A percentile compares a stretch with the other conserved stretches of the same genome.
These are phyloP conservation scores for Onthophagus taurus DNA, from an alignment of 1,140 invertebrate genomes.

Conservation along the genomic window DNA sequence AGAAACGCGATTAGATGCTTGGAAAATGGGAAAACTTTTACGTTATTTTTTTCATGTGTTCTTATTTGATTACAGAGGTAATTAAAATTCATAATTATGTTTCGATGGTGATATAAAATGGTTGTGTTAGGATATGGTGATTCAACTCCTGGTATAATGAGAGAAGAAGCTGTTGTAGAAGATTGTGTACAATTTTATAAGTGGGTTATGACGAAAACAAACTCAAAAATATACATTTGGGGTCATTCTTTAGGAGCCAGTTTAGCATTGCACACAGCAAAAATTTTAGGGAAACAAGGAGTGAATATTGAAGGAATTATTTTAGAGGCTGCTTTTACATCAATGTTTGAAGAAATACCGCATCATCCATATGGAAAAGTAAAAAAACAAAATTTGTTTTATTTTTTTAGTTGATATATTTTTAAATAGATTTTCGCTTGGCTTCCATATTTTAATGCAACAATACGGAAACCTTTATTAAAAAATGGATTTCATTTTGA, in stretches of 20 bases:
- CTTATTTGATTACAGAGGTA: constrained; percentile 83
- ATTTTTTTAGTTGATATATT: background rate
- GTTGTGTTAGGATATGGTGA: constrained; percentile 30
- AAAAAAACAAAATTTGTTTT: constrained; percentile 10
- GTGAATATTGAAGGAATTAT: constrained; percentile 23
- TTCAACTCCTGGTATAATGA: constrained; percentile 24
- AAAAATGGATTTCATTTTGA: constrained; percentile 34
- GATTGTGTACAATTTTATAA: constrained; percentile 30
- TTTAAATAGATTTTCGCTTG: constrained; percentile 25
- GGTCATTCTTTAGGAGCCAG: constrained; percentile 32
- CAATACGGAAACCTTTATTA: constrained; percentile 58
- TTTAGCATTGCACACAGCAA: constrained; percentile 22
- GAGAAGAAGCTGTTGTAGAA: constrained; percentile 27
- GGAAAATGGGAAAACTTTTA: constrained; percentile 21
- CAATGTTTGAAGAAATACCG: constrained; percentile 28
- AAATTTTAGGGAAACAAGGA: constrained; percentile 16
- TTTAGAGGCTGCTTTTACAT: constrained; percentile 32
- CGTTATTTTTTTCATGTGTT: constrained; percentile 60
- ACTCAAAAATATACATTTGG: constrained; percentile 30
- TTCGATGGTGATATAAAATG: background rate
- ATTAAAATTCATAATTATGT: constrained; percentile 15
- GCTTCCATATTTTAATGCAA: constrained; percentile 38
- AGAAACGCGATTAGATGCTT: constrained; percentile 21
- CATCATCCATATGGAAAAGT: constrained; percentile 28
- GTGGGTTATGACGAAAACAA: constrained; percentile 23